phyloP scores from a whole-genome alignment of 2,888 invertebrate species.

The Drosophila helvetica region DNA sequence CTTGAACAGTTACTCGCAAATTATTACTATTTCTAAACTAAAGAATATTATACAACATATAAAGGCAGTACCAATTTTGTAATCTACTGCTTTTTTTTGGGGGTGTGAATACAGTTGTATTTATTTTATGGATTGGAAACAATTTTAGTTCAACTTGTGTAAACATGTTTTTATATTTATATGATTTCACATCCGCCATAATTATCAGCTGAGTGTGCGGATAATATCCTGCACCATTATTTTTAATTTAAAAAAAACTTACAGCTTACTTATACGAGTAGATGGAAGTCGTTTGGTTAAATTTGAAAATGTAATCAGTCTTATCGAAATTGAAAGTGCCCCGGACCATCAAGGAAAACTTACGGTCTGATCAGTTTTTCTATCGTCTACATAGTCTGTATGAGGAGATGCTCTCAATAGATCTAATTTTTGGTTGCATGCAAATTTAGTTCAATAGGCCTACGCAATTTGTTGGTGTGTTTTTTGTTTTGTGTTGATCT shows the following conservation, averaged over 20 bases:
- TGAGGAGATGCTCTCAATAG: slow-evolving; percentile 66
- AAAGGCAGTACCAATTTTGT: not conserved
- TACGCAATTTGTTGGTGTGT: slow-evolving; percentile 41
- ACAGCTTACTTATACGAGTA: not conserved
- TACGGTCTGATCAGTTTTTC: not conserved
- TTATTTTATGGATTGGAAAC: no score
- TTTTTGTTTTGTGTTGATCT: slow-evolving; percentile 56
- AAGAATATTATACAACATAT: not conserved
- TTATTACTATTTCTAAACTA: slow-evolving; percentile 8
- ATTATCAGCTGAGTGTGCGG: no score
- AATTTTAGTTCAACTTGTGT: no score
- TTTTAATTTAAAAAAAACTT: no score
- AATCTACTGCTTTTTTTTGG: not conserved
- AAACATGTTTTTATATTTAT: no score
- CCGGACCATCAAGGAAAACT: not conserved
- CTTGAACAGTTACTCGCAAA: not conserved
- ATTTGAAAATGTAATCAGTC: not conserved
- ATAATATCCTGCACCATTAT: no score
- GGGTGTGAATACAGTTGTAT: no score
- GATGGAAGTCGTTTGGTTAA: not conserved
- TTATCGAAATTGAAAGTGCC: not conserved
- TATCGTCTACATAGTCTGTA: not conserved
- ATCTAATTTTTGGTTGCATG: slow-evolving; percentile 59
- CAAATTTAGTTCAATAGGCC: slow-evolving; percentile 68
- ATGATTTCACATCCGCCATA: no score